A percentile compares a stretch with the other conserved stretches of the same genome.
Evolutionary conservation across 2,888 invertebrate genomes (phyloP).

Genomic region (Actias luna): DNA sequence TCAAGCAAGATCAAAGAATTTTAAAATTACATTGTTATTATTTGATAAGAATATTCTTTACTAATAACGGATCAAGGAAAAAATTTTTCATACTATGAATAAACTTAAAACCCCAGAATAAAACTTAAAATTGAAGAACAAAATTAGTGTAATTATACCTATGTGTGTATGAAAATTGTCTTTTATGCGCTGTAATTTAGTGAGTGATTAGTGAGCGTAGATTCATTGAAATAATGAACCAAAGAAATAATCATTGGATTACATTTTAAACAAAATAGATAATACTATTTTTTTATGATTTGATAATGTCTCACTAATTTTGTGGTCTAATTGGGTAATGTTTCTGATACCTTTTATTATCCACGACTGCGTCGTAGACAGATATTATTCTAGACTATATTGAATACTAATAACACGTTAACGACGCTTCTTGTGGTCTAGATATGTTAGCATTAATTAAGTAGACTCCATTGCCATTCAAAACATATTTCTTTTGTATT

Average conservation of each 20-base stretch:
- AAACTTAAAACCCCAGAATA: too few species aligned
- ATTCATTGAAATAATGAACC: too few species aligned
- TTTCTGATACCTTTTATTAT: background rate
- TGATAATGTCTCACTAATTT: too few species aligned
- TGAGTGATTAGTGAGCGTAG: too few species aligned
- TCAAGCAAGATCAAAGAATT: background rate
- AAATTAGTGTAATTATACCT: background rate
- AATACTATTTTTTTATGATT: too few species aligned
- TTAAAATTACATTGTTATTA: background rate
- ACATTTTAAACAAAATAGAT: too few species aligned
- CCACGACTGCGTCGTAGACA: background rate
- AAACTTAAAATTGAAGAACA: background rate
- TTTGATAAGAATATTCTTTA: background rate
- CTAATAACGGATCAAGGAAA: background rate
- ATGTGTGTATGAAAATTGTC: background rate
- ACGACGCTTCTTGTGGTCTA: background rate
- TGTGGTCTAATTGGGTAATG: too few species aligned
- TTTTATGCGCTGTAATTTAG: background rate
- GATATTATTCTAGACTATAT: background rate
- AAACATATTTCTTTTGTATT: constrained; percentile 16
- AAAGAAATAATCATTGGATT: background rate
- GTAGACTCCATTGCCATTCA: constrained; percentile 18
- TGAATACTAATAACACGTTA: background rate
- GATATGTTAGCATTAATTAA: background rate
- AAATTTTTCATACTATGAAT: background rate